Evolutionary conservation across 2,888 invertebrate genomes (phyloP), one percentile per base, ranked within the genome.

Genomic region (Mythimna pallens): DNA sequence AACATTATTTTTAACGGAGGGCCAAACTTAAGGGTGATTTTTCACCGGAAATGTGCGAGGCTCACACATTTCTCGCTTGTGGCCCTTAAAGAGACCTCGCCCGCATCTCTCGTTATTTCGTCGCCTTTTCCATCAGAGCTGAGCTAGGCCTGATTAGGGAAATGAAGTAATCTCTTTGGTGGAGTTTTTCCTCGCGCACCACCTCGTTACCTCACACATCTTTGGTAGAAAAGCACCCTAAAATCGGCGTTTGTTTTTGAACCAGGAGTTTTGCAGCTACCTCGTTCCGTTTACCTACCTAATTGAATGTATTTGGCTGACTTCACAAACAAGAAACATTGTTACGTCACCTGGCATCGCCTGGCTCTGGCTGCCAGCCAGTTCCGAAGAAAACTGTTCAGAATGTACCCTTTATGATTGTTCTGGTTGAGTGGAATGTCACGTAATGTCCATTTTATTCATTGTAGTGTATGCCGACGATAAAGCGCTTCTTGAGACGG

Each of bases 371-470:
- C 84, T 57, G 30, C 14, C 10, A 17, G 84, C 81, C 81, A 81
- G 67, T 63, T 80, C 59, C 12, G 58, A 57, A 70, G 76, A 76
- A 80, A 80, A 81, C 84, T 81, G 70, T 81, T 84, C 76, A 75
- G 68, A 74, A 76, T 58, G 61, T 58, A 54, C 64, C 76, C 57
- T 59, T 70, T 76, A 84, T 81, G 76, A 81, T 70, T 75, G 14
- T 73, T 70, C 50, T 74, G 61, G 69, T 50, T 69, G 54, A 71
- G 65, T 67, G 52, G 69, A 72, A 76, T 58, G 77, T 70, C 69
- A 67, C 84, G 66, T 71, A 72, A 84, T 64, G 66, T 14, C 61
- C 57, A 71, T 81, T 76, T 76, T 81, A 81, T 81, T 81, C 84
- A 81, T 72, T 76, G 77, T 71, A 40, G 20, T 70, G 76, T 47